Evolutionary conservation across 2,113 vertebrate species (phyloP), one percentile per base, ranked within the genome.

Genomic region (Limnothrissa miodon): DNA sequence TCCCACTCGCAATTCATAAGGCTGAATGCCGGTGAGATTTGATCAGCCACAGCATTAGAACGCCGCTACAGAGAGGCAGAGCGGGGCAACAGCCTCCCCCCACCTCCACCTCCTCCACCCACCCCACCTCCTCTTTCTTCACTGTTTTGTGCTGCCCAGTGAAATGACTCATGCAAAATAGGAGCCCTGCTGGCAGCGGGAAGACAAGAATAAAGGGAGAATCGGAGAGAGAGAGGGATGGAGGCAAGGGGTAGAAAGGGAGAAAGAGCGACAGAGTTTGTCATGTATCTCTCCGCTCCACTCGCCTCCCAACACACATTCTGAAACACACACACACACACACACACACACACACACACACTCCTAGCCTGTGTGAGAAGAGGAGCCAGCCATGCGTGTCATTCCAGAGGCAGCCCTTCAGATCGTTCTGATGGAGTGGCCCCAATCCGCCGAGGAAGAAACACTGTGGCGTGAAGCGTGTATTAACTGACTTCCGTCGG

Each of bases 171-270:
- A 74, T 74, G 66, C 66, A 36, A 39, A 74, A 39, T 70, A 81
- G 82, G 80, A 78, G 82, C 86, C 87, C 84, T 19, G 86, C 81
- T 84, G 74, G 81, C 81, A 81, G 42, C 21, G 87, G 85, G 45
- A 56, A 81, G 81, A 39, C 56, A 83, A 36, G 39, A 66, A 36
- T 7, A 44, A 66, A 45, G 79, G 48, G 79, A 36, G 80, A 19
- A 79, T 81, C 85, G 81, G 45, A 70, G 53, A 80, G 81, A 80
- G 51, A 81, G 62, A 56, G 9, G 29, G 78, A 48, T 11, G 21
- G 25, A 33, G 25, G 25, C 13, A 9, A 70, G 62, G 29, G 62
- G 11, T 9, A 66, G 59, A 66, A 66, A 29, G 59, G 59, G 25
- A 74, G 62, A 74, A 36, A 74, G 66, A 74, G 25, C 29, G 66